Evolutionary conservation across 2,888 invertebrate species (phyloP), one percentile per base, ranked within the genome.

Genomic region (Notocelia uddmanniana): DNA sequence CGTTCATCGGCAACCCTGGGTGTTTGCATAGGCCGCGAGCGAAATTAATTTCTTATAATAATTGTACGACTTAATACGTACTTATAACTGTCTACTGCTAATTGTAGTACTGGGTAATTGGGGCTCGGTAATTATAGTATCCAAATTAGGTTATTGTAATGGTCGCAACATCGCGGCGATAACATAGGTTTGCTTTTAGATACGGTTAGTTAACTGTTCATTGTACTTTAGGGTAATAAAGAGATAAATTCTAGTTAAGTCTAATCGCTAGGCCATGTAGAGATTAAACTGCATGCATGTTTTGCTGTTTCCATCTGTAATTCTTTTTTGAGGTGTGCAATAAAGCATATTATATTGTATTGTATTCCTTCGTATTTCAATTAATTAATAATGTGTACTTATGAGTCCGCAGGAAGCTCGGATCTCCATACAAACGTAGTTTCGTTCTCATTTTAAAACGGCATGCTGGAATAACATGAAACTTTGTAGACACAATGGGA

Each of bases 61-160:
- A 31, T 63, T 34, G 26, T 58, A 68, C 58, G 54, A 58, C 31
- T 70, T 73, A 73, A 73, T 73, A 74, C 73, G 74, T 75, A 73
- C 78, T 78, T 78, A 75, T 77, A 78, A 78, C 80, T 78, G 78
- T 82, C 77, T 77, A 76, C 76, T 79, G 80, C 81, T 82, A 82
- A 81, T 83, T 75, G 77, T 76, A 76, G 80, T 31, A 82, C 81
- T 80, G 75, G 75, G 78, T 81, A 79, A 84, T 80, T 82, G 77
- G 83, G 74, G 73, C 45, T 73, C 73, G 64, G 59, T 76, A 76
- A 76, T 78, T 76, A 78, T 74, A 21, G 64, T 54, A 21, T 69
- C 45, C 45, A 67, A 66, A 70, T 73, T 66, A 48, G 59, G 68
- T 60, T 68, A 55, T 55, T 54, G 48, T 48, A 34, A 68, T 68